Conservation (phyloP, 2,797 vertebrate genomes). For the Hemibagrus guttatus region DNA sequence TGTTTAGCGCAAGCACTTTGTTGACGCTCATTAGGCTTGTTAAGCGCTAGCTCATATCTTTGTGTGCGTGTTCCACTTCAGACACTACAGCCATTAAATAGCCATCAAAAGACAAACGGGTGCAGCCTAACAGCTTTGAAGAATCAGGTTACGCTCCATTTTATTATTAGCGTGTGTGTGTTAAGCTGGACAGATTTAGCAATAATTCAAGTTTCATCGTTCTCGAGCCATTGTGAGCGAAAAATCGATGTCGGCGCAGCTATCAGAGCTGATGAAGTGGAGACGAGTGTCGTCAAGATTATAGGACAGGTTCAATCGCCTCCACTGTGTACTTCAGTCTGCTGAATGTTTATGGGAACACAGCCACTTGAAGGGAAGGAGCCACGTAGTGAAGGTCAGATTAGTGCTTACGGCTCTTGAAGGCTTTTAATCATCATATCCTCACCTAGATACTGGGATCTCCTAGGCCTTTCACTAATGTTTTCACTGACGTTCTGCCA, state of each 20-base stretch:
- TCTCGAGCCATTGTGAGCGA: background rate
- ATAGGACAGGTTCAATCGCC: background rate
- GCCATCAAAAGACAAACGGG: conserved; percentile 13
- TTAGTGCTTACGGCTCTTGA: background rate
- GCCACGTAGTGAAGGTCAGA: background rate
- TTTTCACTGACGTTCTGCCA: background rate
- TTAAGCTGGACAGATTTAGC: background rate
- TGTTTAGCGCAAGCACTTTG: conserved; percentile 2
- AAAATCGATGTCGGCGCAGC: background rate
- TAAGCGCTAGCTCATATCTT: conserved; percentile 17
- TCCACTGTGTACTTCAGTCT: background rate
- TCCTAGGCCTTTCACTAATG: background rate
- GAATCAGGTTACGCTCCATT: conserved; percentile 3
- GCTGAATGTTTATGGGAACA: background rate
- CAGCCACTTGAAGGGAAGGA: background rate
- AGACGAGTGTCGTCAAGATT: background rate
- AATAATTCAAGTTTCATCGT: conserved; percentile 5
- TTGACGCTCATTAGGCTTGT: conserved; percentile 23
- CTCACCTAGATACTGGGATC: background rate
- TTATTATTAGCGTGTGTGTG: conserved; percentile 11
- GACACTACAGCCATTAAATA: background rate
- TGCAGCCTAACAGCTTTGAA: conserved; percentile 1
- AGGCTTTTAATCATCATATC: background rate
- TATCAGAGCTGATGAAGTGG: background rate
- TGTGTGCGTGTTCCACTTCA: conserved; percentile 18